A percentile compares a stretch with the other conserved stretches of the same genome.
Evolutionary conservation across 1,140 invertebrate genomes (phyloP).

Genomic region (Leptinotarsa defecta): DNA sequence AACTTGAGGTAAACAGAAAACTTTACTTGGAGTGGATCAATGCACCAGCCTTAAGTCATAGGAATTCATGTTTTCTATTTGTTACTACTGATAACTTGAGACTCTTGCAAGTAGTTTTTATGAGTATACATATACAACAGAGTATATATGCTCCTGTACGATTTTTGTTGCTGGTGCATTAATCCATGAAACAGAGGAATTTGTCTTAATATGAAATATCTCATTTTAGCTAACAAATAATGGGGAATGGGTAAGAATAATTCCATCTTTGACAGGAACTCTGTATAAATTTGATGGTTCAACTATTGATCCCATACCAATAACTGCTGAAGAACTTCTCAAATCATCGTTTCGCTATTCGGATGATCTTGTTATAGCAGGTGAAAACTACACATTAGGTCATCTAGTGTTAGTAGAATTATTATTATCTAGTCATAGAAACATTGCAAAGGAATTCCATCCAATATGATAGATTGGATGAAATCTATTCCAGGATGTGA

Average conservation of each 20-base stretch:
- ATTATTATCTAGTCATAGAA: too few species aligned
- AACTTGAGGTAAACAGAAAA: conserved; percentile 67
- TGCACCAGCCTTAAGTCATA: too few species aligned
- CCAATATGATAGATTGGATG: too few species aligned
- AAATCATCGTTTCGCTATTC: conserved; percentile 82
- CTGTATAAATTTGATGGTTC: conserved; percentile 91
- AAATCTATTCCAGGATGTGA: too few species aligned
- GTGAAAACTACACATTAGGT: conserved; percentile 53
- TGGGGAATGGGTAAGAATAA: conserved; percentile 83
- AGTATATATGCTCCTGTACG: background rate
- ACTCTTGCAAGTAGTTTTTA: too few species aligned
- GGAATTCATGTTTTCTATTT: too few species aligned
- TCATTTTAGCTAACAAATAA: conserved; percentile 75
- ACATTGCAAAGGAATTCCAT: too few species aligned
- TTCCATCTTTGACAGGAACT: conserved; percentile 88
- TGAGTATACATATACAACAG: background rate
- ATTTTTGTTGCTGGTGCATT: too few species aligned
- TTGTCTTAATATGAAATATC: background rate
- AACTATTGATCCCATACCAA: conserved; percentile 82
- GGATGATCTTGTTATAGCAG: conserved; percentile 86
- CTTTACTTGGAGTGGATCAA: too few species aligned
- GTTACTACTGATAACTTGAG: too few species aligned
- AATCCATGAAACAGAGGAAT: background rate
- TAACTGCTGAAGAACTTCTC: conserved; percentile 83
- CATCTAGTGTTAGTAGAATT: too few species aligned